Percentiles rank a stretch among this genome's conserved stretches.
phyloP scores from a whole-genome alignment of 1,140 invertebrate genomes.

The Sitobion miscanthi region DNA sequence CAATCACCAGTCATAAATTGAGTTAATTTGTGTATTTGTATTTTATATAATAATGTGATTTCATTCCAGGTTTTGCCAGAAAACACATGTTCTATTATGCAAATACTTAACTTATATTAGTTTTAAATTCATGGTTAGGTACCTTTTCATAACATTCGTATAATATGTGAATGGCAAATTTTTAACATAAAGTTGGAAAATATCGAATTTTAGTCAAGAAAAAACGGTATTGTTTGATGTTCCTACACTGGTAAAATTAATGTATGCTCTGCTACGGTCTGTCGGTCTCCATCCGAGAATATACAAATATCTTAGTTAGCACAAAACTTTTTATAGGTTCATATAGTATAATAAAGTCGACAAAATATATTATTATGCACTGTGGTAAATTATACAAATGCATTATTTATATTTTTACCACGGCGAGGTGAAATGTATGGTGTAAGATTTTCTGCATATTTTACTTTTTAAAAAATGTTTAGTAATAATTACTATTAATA shows the following conservation, averaged over 20 bases:
- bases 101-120: no score
- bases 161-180: neutral
- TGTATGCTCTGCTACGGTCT: neutral
- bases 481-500: no score
- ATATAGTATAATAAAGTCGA: neutral
- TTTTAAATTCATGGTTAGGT: no score
- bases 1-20: no score
- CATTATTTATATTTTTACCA: neutral
- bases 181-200: neutral
- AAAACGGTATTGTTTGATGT: neutral
- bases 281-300: neutral
- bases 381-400: neutral
- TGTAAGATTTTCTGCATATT: no score
- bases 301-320: neutral
- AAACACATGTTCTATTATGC: no score
- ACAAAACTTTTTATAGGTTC: neutral
- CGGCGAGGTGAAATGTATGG: no score
- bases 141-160: no score
- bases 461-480: no score
- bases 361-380: neutral
- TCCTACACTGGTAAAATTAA: neutral
- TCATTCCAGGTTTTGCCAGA: no score
- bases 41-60: no score
- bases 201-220: neutral
- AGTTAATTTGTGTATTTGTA: no score